Evolutionary conservation across 2,888 invertebrate genomes (phyloP).

Genomic region (Cosmopolites sordidus): DNA sequence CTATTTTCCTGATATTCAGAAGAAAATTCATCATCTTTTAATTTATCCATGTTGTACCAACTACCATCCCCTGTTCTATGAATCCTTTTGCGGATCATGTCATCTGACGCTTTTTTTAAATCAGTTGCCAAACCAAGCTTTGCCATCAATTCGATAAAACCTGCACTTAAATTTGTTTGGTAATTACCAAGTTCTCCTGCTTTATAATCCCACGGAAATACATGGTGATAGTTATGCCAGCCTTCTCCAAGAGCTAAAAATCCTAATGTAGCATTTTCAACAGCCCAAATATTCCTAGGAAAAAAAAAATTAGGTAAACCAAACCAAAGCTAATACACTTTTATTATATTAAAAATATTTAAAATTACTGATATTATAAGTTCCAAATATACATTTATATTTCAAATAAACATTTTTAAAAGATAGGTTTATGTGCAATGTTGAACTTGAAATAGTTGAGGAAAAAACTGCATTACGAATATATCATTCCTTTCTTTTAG

Average conservation of each 20-base stretch:
- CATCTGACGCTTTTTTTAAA: constrained; percentile 66
- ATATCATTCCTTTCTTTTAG: too few species aligned
- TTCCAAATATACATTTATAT: too few species aligned
- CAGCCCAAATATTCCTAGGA: constrained; percentile 74
- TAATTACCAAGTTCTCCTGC: constrained; percentile 74
- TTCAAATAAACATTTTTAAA: too few species aligned
- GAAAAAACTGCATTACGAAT: too few species aligned
- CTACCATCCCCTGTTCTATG: constrained; percentile 31
- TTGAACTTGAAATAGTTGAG: too few species aligned
- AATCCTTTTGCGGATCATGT: constrained; percentile 66
- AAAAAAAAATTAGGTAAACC: too few species aligned
- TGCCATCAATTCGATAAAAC: constrained; percentile 41
- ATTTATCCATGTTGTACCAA: constrained; percentile 15
- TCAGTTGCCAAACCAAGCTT: constrained; percentile 76
- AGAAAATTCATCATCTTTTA: not conserved
- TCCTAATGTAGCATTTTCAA: constrained; percentile 72
- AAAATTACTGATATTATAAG: too few species aligned
- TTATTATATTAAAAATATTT: too few species aligned
- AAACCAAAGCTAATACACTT: too few species aligned
- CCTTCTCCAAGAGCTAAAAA: constrained; percentile 77
- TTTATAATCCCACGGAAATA: constrained; percentile 91
- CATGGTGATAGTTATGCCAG: constrained; percentile 93
- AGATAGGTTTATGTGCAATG: too few species aligned
- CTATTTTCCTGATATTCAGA: constrained; percentile 26
- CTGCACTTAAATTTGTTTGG: constrained; percentile 39